Percentiles rank a stretch among this genome's conserved stretches.
These are phyloP conservation scores for Chrysolina oricalcia DNA, from an alignment of 2,888 invertebrate species.

Conservation along the genomic window DNA sequence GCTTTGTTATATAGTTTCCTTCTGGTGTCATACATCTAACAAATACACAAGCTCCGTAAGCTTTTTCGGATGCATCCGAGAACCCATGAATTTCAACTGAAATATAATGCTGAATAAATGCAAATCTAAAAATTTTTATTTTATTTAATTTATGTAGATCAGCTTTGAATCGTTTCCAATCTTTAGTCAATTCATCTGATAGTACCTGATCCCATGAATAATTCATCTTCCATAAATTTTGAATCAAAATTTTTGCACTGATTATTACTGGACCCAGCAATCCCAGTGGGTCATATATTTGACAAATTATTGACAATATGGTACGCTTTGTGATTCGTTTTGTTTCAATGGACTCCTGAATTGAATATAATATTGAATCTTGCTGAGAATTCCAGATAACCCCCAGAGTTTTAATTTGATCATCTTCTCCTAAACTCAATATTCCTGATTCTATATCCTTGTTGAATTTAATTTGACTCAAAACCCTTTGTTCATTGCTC, in stretches of 20 bases:
- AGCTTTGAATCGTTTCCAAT: not conserved
- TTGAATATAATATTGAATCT: conserved; percentile 15
- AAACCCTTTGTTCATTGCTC: conserved; percentile 28
- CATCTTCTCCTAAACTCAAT: conserved; percentile 41
- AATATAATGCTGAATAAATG: not conserved
- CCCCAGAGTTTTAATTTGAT: conserved; percentile 44
- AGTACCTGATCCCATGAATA: conserved; percentile 32
- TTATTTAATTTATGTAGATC: not conserved
- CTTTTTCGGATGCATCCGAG: too few species aligned
- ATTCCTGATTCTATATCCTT: conserved; percentile 30
- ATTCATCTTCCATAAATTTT: conserved; percentile 34
- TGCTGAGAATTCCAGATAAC: conserved; percentile 30
- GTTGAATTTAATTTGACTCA: conserved; percentile 30
- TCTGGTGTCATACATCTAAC: too few species aligned
- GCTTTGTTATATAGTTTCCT: too few species aligned
- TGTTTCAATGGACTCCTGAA: conserved; percentile 1
- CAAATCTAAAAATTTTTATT: not conserved
- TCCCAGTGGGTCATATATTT: conserved; percentile 43
- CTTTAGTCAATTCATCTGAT: not conserved
- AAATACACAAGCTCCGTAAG: too few species aligned
- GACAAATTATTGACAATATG: conserved; percentile 39
- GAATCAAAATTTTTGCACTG: conserved; percentile 40
- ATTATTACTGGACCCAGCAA: conserved; percentile 40
- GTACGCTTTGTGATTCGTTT: conserved; percentile 36
- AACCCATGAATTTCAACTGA: not conserved